These are phyloP conservation scores for Saguinus imperator DNA, from an alignment of 2,113 vertebrate species.

Conservation along the genomic window DNA sequence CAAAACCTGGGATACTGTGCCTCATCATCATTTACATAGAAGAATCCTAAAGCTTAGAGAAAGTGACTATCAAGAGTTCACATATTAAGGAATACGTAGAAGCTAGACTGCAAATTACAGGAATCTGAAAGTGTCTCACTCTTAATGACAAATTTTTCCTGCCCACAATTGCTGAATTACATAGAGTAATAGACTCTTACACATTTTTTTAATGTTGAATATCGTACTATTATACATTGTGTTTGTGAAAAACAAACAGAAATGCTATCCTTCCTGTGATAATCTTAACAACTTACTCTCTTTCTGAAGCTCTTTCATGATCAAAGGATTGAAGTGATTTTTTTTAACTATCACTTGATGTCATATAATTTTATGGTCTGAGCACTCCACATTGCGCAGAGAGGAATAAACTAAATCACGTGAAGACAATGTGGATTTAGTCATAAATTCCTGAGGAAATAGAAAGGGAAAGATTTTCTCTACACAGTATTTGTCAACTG, in stretches of 20 bases:
- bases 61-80: neutral
- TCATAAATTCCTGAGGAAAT: conserved; percentile 23
- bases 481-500: neutral
- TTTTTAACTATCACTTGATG: conserved; percentile 15
- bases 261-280: neutral
- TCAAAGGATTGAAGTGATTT: neutral
- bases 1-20: neutral
- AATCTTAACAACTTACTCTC: conserved; percentile 2
- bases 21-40: neutral
- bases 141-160: neutral
- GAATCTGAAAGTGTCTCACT: neutral
- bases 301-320: neutral
- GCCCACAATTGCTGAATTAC: neutral
- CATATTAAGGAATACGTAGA: neutral
- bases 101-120: neutral
- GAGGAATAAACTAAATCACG: neutral
- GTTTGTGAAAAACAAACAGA: conserved; percentile 38
- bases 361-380: neutral
- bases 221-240: neutral
- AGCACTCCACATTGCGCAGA: neutral
- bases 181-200: neutral
- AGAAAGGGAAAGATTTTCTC: neutral
- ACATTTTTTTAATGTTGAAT: neutral
- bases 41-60: neutral
- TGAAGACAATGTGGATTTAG: conserved; percentile 21